Base-by-base conservation (phyloP, 2,888 invertebrate species). In the Drosophila neutralis region DNA sequence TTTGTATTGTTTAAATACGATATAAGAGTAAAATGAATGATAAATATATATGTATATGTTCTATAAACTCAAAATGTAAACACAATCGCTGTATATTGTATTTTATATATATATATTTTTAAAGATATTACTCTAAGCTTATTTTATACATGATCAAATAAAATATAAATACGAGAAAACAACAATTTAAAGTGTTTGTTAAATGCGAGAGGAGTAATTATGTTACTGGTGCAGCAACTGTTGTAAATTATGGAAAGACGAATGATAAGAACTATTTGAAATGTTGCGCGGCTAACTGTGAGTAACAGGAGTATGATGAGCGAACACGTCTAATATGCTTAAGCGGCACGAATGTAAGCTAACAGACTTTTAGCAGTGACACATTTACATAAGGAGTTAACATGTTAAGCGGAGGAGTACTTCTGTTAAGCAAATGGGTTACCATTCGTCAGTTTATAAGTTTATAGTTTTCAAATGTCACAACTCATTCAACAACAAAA, bases 131-230 rank as follows among this genome's bases (percentile, higher is more conserved):
- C 7, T 52, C 66, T 84, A 87, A 85, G 84, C 45, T 38, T 85
- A 78, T 74, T 68, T 82, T 73, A 87, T 80, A 64, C 64, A 82
- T 76, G 68, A 82, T 69, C 56, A 84, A 87, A 84, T 84, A 80
- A 80, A 83, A 72, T 56, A 74, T 48, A 38, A 63, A 69, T 59
- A 56, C 52, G 54, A 70, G 54, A 70, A 76, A 74, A 49, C 62
- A 53, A 56, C 61, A 58, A 58, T 21, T 29, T 21, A 15, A 10
- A 8, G 4, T 29, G 31, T 58, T 58, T 73, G 13, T 36, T 2
- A 38, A 15, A 21, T 21, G 35, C 13, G n/a, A 45, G 29, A 15
- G 18, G 2, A 13, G 3, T 29, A 35, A 8, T 4, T 10, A 15
- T 24, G 10, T n/a, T 27, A 15, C n/a, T 29, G 11, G 8, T 15